These are phyloP conservation scores for Phenganax subtilis DNA, from an alignment of 92 coral and sea anemone genomes.

Conservation along the genomic window DNA sequence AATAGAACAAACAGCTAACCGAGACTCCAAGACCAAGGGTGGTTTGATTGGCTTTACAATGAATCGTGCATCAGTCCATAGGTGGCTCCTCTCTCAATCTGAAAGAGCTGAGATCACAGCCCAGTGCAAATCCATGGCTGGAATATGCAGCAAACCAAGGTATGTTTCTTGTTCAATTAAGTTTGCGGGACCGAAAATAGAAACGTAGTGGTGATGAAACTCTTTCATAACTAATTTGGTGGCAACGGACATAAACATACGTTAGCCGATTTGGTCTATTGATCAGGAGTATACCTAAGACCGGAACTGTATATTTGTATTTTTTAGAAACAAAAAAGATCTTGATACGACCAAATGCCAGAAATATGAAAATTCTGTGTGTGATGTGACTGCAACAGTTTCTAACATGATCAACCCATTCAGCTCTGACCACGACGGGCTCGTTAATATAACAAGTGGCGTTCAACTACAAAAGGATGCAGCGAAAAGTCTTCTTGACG, in stretches of 20 bases:
- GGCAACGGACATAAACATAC: no score
- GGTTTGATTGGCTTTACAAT: not conserved
- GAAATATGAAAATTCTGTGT: conserved; percentile 31
- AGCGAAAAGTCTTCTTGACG: conserved; percentile 23
- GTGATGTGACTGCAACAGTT: conserved; percentile 20
- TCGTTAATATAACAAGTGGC: conserved; percentile 20
- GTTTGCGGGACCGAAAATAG: no score
- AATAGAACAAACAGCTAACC: not conserved
- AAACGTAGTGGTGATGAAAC: no score
- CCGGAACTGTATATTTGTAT: not conserved
- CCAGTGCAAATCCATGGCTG: not conserved
- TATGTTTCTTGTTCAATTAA: not conserved
- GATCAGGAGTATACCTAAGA: no score
- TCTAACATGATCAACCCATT: conserved; percentile 44
- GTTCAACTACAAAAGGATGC: conserved; percentile 17
- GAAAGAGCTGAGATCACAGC: not conserved
- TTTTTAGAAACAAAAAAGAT: conserved; percentile 20
- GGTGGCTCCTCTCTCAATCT: not conserved
- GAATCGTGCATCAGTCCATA: not conserved
- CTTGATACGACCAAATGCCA: conserved; percentile 33
- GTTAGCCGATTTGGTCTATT: no score
- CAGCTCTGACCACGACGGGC: conserved; percentile 22
- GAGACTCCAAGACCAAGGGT: no score
- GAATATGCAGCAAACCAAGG: not conserved
- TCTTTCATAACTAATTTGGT: no score